Evolutionary conservation across 2,888 invertebrate species (phyloP), one percentile per base, ranked within the genome.

Genomic region (Apamea sordens): DNA sequence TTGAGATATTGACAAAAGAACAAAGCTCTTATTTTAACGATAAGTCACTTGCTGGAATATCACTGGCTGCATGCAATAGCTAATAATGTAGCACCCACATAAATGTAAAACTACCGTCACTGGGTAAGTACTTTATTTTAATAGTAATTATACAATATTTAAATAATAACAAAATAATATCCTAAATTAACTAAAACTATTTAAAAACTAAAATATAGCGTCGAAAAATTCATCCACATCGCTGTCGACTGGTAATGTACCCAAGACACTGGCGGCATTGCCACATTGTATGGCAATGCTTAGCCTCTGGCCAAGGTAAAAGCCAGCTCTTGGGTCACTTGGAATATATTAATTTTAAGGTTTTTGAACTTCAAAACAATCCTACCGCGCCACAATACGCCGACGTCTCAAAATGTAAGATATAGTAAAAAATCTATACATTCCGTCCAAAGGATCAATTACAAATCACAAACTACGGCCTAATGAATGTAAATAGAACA

Each of bases 381-480:
- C 90, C 79, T 83, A 81, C 83, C 80, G 73, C 81, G 59, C 79
- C 82, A 85, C 72, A 83, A 90, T 87, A 88, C 77, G 79, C 77
- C 79, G 82, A 85, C 76, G 67, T 84, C 79, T 89, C 86, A 90
- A 89, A 89, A 82, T 89, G 85, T 86, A 86, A 87, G 89, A 90
- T 89, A 88, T 89, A 89, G 93, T 93, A 94, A 93, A 94, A 94
- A 94, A 94, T 93, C 93, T 94, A 93, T 91, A 92, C 92, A 92
- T 91, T 92, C 93, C 92, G 91, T 92, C 90, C 90, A 93, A 91
- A 91, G 89, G 89, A 89, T 91, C 72, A 87, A 91, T 92, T 93
- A 94, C 92, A 93, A 93, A 93, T 93, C 93, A 92, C 94, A 92
- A 94, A 93, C 96, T 96, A 96, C 95, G 77, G 87, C 94, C 95